Percentiles rank a stretch among this genome's conserved stretches.
Evolutionary conservation across 1,140 invertebrate genomes (phyloP).

Genomic region (Onthophagus taurus): DNA sequence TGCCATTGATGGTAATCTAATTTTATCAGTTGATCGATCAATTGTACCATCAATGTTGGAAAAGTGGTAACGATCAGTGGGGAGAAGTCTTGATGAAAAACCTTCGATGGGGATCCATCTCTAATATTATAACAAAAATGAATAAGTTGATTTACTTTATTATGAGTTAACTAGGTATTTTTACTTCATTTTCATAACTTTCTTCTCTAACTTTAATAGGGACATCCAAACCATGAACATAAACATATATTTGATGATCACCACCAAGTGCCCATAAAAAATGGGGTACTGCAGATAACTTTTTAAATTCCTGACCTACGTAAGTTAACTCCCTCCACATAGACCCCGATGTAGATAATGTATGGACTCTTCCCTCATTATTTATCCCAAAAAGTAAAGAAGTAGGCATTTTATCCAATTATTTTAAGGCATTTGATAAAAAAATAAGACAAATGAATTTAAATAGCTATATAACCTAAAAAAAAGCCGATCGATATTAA

Average conservation of each 20-base stretch:
- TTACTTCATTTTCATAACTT: slow-evolving; percentile 84
- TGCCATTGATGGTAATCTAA: slow-evolving; percentile 78
- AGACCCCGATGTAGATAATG: slow-evolving; percentile 63
- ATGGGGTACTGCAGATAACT: slow-evolving; percentile 70
- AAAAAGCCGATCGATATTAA: too few relatives aligned
- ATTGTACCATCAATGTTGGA: slow-evolving; percentile 73
- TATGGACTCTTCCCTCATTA: slow-evolving; percentile 77
- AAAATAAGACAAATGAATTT: too few relatives aligned
- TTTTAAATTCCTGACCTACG: slow-evolving; percentile 76
- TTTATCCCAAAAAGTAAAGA: slow-evolving; percentile 75
- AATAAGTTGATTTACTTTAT: too few relatives aligned
- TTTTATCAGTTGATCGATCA: slow-evolving; percentile 66
- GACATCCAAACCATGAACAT: slow-evolving; percentile 78
- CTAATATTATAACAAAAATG: slow-evolving; percentile 39
- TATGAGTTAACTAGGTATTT: too few relatives aligned
- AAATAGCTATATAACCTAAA: too few relatives aligned
- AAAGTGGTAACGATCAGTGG: slow-evolving; percentile 78
- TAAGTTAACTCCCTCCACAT: slow-evolving; percentile 80
- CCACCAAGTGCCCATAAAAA: slow-evolving; percentile 87
- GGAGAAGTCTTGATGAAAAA: slow-evolving; percentile 69
- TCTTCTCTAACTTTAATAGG: slow-evolving; percentile 84
- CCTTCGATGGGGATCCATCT: slow-evolving; percentile 86
- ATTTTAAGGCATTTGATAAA: too few relatives aligned
- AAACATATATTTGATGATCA: slow-evolving; percentile 84
- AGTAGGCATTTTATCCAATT: slow-evolving; percentile 60